Evolutionary conservation across 2,113 vertebrate species (phyloP).

Genomic region (Phaethornis superciliosus): DNA sequence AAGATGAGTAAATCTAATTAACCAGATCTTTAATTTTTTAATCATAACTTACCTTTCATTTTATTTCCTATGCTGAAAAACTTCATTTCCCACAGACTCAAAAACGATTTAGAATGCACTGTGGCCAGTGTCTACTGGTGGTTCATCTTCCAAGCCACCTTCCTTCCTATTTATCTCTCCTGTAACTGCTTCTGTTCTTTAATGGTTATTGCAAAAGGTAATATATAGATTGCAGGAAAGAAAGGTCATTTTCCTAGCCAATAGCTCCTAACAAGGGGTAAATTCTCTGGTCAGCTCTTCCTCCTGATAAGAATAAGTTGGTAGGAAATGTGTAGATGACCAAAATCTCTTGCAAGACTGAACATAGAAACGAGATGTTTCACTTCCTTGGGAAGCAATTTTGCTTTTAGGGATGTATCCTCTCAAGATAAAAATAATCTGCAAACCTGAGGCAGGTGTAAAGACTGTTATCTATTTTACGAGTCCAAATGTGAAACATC

Average conservation of each 20-base stretch:
- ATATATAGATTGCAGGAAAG: conserved; percentile 46
- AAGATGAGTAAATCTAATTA: conserved; percentile 72
- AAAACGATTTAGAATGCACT: conserved; percentile 5
- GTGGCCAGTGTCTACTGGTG: not conserved
- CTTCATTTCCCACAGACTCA: conserved; percentile 36
- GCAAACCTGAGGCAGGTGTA: not conserved
- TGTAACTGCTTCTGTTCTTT: conserved; percentile 17
- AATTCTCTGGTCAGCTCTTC: conserved; percentile 14
- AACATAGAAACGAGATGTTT: not conserved
- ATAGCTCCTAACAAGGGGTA: not conserved
- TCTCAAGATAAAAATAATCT: not conserved
- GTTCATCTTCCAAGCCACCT: not conserved
- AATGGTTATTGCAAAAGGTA: conserved; percentile 57
- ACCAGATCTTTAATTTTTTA: conserved; percentile 57
- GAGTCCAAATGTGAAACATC: not conserved
- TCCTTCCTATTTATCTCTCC: not conserved
- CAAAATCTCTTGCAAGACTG: not conserved
- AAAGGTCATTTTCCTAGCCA: conserved; percentile 17
- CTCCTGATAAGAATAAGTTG: conserved; percentile 16
- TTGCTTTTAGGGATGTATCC: not conserved
- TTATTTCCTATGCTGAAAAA: conserved; percentile 51
- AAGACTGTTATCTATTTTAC: not conserved
- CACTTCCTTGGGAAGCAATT: not conserved
- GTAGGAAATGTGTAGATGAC: not conserved
- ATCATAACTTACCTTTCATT: conserved; percentile 62